Evolutionary conservation across 1,140 invertebrate genomes (phyloP).

Genomic region (Drosophila arawakana): DNA sequence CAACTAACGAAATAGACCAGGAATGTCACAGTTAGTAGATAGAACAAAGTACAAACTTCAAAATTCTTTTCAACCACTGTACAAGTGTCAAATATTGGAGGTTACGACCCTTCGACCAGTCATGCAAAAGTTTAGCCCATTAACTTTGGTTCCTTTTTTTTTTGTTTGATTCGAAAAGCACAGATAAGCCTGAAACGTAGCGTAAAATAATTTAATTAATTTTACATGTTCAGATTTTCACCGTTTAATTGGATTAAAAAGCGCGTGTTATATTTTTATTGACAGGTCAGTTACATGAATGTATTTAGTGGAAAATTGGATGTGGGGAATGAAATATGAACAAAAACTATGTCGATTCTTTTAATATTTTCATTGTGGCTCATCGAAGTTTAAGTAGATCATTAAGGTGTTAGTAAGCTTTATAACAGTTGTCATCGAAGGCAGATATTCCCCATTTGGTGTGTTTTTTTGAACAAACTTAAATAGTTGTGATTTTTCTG

Average conservation of each 20-base stretch:
- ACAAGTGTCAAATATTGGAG: conserved; percentile 5
- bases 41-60: background rate
- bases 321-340: no score
- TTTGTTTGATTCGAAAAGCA: conserved; percentile 8
- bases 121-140: conserved; percentile 39
- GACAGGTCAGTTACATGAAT: no score
- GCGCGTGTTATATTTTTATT: conserved; percentile 18
- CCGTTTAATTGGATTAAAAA: conserved; percentile 31
- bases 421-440: no score
- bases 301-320: background rate
- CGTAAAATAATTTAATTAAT: conserved; percentile 49
- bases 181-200: conserved; percentile 30
- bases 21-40: background rate
- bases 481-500: no score
- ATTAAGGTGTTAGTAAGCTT: no score
- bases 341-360: no score
- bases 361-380: no score
- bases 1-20: no score
- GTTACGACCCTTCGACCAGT: conserved; percentile 24
- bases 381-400: no score
- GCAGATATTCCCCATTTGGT: no score
- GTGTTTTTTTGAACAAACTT: no score
- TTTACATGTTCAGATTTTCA: conserved; percentile 13
- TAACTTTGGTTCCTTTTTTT: conserved; percentile 20
- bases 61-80: conserved; percentile 13